These are phyloP conservation scores for Pelagia noctiluca DNA, from an alignment of 30 jellyfish, hydroid and myxozoan species.

Conservation along the genomic window DNA sequence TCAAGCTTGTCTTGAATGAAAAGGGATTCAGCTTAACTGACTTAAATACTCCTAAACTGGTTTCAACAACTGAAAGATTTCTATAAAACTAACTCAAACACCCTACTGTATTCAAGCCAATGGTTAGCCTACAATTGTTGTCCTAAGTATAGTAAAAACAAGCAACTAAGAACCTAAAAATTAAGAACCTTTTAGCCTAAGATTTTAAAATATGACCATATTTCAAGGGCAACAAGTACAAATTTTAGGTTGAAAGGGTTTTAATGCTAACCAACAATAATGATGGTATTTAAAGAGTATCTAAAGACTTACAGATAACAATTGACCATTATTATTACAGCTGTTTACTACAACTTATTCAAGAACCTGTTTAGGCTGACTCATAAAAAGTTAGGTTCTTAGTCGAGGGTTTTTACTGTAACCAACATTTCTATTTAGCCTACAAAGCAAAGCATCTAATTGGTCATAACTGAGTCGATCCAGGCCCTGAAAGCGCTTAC, in stretches of 20 bases:
- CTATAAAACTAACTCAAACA: no score
- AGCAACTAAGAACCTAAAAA: no score
- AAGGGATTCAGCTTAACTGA: background rate
- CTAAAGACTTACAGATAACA: no score
- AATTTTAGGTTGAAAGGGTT: no score
- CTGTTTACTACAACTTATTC: background rate
- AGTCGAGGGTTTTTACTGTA: background rate
- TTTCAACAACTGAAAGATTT: background rate
- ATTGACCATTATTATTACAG: background rate
- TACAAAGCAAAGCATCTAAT: background rate
- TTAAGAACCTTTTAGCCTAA: no score
- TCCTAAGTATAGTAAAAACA: no score
- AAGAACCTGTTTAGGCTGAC: background rate
- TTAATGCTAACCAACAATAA: no score
- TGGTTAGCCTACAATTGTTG: no score
- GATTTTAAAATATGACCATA: no score
- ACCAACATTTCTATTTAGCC: background rate
- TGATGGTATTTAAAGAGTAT: no score
- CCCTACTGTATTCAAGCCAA: no score
- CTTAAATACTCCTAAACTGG: background rate
- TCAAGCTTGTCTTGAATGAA: background rate
- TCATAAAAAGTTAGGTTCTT: background rate
- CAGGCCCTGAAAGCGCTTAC: constrained; percentile 56
- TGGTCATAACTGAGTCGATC: constrained; percentile 47
- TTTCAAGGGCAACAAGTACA: no score